A percentile compares a stretch with the other conserved stretches of the same genome.
phyloP scores from a whole-genome alignment of 2,113 vertebrate species.

The Menidia beryllina region DNA sequence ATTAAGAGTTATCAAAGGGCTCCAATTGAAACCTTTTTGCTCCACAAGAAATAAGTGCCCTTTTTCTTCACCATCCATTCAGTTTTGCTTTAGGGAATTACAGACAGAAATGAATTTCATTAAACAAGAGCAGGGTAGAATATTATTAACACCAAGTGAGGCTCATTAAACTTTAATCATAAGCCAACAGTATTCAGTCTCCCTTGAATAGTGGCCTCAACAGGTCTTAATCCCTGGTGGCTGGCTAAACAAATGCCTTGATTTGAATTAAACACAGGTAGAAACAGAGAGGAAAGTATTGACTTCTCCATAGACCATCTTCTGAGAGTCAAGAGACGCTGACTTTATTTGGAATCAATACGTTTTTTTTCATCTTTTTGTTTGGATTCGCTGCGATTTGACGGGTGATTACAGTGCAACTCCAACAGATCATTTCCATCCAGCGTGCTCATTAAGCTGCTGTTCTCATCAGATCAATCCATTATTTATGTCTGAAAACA shows the following conservation, averaged over 20 bases:
- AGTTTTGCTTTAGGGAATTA: conserved; percentile 57
- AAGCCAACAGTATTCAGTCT: conserved; percentile 69
- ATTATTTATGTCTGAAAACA: conserved; percentile 75
- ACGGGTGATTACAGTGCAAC: conserved; percentile 12
- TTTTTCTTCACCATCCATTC: conserved; percentile 48
- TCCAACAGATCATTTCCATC: conserved; percentile 41
- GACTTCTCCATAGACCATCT: conserved; percentile 22
- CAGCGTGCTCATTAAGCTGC: conserved; percentile 57
- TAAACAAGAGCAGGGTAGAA: conserved; percentile 40
- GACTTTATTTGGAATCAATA: conserved; percentile 58
- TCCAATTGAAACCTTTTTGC: conserved; percentile 76
- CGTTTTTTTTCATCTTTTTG: conserved; percentile 25
- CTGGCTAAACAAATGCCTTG: conserved; percentile 73
- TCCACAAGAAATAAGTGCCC: conserved; percentile 52
- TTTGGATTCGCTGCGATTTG: conserved; percentile 25
- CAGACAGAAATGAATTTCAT: conserved; percentile 55
- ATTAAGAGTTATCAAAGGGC: conserved; percentile 74
- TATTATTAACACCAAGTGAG: conserved; percentile 55
- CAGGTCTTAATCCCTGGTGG: conserved; percentile 78
- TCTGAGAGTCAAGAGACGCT: conserved; percentile 34
- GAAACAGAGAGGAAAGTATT: conserved; percentile 29
- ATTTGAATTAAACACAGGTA: conserved; percentile 53
- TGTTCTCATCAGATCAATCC: conserved; percentile 69
- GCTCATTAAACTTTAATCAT: conserved; percentile 82
- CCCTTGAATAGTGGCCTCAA: conserved; percentile 70